phyloP scores from a whole-genome alignment of 2,888 invertebrate genomes.

The Polia nebulosa region DNA sequence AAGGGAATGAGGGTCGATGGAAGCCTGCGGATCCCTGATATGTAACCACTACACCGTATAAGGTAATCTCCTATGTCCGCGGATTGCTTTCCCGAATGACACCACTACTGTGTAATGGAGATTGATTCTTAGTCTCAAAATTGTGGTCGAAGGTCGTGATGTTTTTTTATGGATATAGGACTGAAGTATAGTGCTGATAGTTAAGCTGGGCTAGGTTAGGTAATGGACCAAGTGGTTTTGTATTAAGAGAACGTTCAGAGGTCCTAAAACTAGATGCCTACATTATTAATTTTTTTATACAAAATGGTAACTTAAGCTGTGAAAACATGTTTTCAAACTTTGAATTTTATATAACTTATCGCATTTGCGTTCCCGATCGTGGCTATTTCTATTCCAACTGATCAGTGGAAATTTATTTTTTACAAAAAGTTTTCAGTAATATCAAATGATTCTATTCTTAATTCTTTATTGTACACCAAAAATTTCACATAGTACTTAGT shows the following conservation, averaged over 20 bases:
- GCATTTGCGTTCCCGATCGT: not conserved
- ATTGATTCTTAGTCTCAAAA: slow-evolving; percentile 66
- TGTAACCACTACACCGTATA: slow-evolving; percentile 71
- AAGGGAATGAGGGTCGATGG: slow-evolving; percentile 70
- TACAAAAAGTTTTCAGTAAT: not conserved
- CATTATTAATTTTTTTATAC: too few relatives aligned
- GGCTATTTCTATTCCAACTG: not conserved
- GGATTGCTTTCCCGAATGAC: slow-evolving; percentile 72
- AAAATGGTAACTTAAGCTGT: too few relatives aligned
- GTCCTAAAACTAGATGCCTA: too few relatives aligned
- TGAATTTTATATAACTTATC: not conserved
- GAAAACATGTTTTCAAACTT: too few relatives aligned
- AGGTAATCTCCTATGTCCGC: slow-evolving; percentile 73
- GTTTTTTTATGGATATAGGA: slow-evolving; percentile 53
- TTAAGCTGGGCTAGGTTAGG: slow-evolving; percentile 9
- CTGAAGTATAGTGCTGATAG: slow-evolving; percentile 32
- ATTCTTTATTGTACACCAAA: too few relatives aligned
- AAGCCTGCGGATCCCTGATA: slow-evolving; percentile 75
- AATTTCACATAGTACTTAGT: too few relatives aligned
- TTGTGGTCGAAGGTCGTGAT: slow-evolving; percentile 30
- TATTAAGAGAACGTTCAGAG: not conserved
- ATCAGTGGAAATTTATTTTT: not conserved
- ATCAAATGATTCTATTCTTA: too few relatives aligned
- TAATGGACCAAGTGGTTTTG: not conserved
- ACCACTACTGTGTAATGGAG: slow-evolving; percentile 65